Evolutionary conservation across 2,888 invertebrate genomes (phyloP).

Genomic region (Electrophaes corylata): DNA sequence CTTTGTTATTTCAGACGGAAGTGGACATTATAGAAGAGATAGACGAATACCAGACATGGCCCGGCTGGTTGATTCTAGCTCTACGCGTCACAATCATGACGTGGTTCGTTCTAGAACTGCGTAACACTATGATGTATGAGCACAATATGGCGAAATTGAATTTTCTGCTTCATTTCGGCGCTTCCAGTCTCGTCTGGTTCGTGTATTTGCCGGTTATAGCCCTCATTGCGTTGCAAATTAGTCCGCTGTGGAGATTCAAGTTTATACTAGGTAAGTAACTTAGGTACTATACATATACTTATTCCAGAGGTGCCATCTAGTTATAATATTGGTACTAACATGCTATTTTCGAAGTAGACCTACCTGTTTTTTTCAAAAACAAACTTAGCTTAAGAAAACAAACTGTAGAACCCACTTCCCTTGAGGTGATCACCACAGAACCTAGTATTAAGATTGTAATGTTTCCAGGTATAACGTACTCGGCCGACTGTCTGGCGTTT

Average conservation of each 20-base stretch:
- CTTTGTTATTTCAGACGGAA: slow-evolving; percentile 88
- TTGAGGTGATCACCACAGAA: too few relatives aligned
- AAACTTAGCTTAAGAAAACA: too few relatives aligned
- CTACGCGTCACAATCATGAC: slow-evolving; percentile 93
- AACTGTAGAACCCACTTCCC: too few relatives aligned
- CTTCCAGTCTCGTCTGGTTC: slow-evolving; percentile 99
- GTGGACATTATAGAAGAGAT: slow-evolving; percentile 98
- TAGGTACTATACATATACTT: too few relatives aligned
- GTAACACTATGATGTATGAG: slow-evolving; percentile 81
- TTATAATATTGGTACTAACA: too few relatives aligned
- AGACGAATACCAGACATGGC: slow-evolving; percentile 99
- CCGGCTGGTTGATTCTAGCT: slow-evolving; percentile 96
- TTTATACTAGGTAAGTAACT: slow-evolving; percentile 91
- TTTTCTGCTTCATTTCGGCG: slow-evolving; percentile 98
- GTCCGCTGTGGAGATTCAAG: slow-evolving; percentile 97
- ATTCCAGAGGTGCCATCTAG: too few relatives aligned
- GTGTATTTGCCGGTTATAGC: slow-evolving; percentile 98
- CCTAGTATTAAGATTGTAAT: not conserved
- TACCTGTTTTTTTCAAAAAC: too few relatives aligned
- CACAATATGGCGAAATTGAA: slow-evolving; percentile 89
- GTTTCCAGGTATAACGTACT: slow-evolving; percentile 94
- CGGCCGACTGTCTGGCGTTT: slow-evolving; percentile 97
- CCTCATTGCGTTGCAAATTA: slow-evolving; percentile 95
- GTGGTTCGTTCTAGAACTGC: slow-evolving; percentile 93
- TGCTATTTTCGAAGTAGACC: too few relatives aligned